These are phyloP conservation scores for Helicoverpa armigera DNA, from an alignment of 1,140 invertebrate species.

Conservation along the genomic window DNA sequence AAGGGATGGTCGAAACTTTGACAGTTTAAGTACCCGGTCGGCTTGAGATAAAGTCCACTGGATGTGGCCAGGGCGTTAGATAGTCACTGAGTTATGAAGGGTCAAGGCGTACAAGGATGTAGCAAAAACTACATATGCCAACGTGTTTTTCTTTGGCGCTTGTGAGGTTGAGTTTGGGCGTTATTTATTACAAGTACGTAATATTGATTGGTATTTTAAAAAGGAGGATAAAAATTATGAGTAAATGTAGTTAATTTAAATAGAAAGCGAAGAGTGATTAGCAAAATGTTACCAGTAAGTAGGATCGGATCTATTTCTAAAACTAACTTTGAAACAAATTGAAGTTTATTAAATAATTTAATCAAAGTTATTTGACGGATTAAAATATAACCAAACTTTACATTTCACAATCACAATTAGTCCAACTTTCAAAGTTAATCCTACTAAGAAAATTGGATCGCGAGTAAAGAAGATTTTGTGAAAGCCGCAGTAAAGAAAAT, in stretches of 20 bases:
- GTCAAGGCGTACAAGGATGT: conserved; percentile 45
- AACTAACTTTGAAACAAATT: no score
- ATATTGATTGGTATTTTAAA: not conserved
- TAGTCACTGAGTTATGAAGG: conserved; percentile 49
- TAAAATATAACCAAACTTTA: no score
- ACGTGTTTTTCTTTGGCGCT: not conserved
- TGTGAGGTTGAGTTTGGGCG: not conserved
- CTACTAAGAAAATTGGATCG: not conserved
- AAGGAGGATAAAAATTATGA: no score
- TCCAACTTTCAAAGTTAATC: not conserved
- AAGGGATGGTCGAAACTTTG: conserved; percentile 56
- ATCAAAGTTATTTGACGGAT: no score
- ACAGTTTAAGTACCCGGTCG: conserved; percentile 55
- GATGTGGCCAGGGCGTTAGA: conserved; percentile 42
- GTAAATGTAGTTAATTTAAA: no score
- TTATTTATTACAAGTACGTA: not conserved
- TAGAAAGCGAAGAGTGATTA: no score
- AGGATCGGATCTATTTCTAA: no score
- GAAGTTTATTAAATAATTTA: no score
- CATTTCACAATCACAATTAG: no score
- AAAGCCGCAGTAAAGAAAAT: not conserved
- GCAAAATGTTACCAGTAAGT: no score
- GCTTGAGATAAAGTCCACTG: conserved; percentile 36
- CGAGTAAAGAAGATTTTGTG: no score
- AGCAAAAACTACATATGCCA: conserved; percentile 8